Evolutionary conservation across 2,113 vertebrate genomes (phyloP).

Genomic region (Leucopsar rothschildi): DNA sequence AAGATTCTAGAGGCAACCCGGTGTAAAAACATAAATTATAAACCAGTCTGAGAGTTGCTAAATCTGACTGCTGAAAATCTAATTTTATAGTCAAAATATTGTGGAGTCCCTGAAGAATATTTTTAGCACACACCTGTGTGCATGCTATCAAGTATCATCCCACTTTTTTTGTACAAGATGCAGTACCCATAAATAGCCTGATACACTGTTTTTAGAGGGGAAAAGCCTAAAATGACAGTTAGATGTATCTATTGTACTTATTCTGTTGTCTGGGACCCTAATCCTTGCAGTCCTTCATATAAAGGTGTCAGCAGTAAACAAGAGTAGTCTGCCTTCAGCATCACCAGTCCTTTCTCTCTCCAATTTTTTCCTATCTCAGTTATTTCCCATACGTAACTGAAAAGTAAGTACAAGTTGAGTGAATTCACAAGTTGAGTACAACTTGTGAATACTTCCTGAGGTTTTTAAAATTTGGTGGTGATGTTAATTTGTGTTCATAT

Average conservation of each 20-base stretch:
- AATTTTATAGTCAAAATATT: neutral
- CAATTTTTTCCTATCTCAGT: neutral
- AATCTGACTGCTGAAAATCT: neutral
- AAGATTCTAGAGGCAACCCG: neutral
- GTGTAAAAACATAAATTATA: neutral
- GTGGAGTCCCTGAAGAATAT: neutral
- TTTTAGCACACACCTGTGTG: accelerated
- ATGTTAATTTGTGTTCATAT: neutral
- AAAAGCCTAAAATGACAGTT: neutral
- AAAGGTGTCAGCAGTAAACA: neutral
- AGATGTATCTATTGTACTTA: neutral
- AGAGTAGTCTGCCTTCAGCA: neutral
- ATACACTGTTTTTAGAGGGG: neutral
- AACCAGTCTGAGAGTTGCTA: neutral
- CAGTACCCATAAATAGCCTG: neutral
- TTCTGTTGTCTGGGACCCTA: accelerated
- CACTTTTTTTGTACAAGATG: neutral
- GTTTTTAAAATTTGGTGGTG: neutral
- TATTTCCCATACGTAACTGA: neutral
- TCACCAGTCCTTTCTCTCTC: neutral
- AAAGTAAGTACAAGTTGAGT: neutral
- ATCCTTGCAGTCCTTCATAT: neutral
- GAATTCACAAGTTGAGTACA: no score
- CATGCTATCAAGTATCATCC: neutral
- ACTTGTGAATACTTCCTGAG: neutral